Evolutionary conservation across 2,113 vertebrate genomes (phyloP), one percentile per base, ranked within the genome.

Genomic region (Caranx ignobilis): DNA sequence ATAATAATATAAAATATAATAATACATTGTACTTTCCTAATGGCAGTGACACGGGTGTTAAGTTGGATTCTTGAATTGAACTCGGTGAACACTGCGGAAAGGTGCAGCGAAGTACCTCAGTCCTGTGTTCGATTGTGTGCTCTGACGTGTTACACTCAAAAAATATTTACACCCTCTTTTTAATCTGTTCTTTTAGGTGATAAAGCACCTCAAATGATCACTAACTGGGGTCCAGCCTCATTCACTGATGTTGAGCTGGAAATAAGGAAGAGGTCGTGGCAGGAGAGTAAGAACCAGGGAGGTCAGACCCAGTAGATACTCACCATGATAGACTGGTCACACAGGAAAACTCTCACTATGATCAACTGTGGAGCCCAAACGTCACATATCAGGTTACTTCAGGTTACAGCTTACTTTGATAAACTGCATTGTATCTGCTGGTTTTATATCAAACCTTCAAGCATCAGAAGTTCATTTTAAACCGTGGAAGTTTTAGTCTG

Each of bases 201-300:
- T 64, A 97, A 96, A 93, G 95, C 89, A 55, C 95, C 95, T 37
- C 95, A 95, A 81, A 88, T 92, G 55, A 96, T 97, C 89, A 98
- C 96, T 55, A 96, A 98, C 92, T 98, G 97, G 97, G 97, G 97
- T 31, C 95, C 95, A 0, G 96, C 97, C 0, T 95, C 97, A 0
- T 96, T 98, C 89, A 98, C 96, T 8, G 92, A 97, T 73, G 84
- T 93, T 3, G 97, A 98, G 81, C 95, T 98, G 1, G 94, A 96
- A 68, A 83, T 96, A 76, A 95, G 96, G 74, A 92, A 97, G 87
- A 97, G 95, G 90, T 95, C 16, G 48, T 98, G 97, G 97, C 97
- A 98, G 88, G 95, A 94, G 61, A 96, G 94, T 41, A 98, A 96
- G 91, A 89, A 73, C 56, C 85, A 91, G 73, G 74, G 75, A 16